Conservation (phyloP, 2,888 invertebrate genomes). For the Argyresthia goedartella region DNA sequence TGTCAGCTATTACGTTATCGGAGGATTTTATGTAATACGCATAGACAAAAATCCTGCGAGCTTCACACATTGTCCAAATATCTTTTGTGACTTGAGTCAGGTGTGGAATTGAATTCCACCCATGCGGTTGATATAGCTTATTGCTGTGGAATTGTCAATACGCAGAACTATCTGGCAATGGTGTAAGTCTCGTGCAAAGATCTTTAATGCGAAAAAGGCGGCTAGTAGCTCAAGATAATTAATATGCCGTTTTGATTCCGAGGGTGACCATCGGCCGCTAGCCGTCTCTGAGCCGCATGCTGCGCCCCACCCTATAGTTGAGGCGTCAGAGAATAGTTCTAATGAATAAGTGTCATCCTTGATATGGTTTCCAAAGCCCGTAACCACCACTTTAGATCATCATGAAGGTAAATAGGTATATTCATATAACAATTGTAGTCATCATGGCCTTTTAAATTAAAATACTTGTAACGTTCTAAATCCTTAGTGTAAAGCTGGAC, state of each 20-base stretch:
- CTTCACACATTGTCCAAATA: conserved; percentile 7
- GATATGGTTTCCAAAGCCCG: neutral
- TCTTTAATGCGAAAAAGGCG: conserved; percentile 4
- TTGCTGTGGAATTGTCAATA: conserved; percentile 5
- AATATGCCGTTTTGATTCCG: neutral
- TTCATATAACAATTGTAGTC: neutral
- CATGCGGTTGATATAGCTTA: conserved; percentile 1
- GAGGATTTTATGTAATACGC: conserved; percentile 1
- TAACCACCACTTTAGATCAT: neutral
- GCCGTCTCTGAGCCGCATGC: conserved; percentile 5
- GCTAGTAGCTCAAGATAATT: conserved; percentile 3
- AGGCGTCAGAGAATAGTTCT: conserved; percentile 6
- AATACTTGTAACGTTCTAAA: conserved; percentile 1
- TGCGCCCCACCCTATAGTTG: conserved; percentile 8
- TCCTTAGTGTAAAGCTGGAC: conserved; percentile 6
- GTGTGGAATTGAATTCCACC: conserved; percentile 5
- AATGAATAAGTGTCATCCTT: neutral
- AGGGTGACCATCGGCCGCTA: conserved; percentile 1
- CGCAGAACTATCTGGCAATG: conserved; percentile 2
- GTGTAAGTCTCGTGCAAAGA: neutral
- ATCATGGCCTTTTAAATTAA: neutral
- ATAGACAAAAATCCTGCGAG: neutral
- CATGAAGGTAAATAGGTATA: neutral
- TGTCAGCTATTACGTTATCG: conserved; percentile 2
- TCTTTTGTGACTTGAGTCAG: neutral